A percentile compares a stretch with the other conserved stretches of the same genome.
Conservation (phyloP, 2,888 invertebrate genomes). For the Phania funesta region DNA sequence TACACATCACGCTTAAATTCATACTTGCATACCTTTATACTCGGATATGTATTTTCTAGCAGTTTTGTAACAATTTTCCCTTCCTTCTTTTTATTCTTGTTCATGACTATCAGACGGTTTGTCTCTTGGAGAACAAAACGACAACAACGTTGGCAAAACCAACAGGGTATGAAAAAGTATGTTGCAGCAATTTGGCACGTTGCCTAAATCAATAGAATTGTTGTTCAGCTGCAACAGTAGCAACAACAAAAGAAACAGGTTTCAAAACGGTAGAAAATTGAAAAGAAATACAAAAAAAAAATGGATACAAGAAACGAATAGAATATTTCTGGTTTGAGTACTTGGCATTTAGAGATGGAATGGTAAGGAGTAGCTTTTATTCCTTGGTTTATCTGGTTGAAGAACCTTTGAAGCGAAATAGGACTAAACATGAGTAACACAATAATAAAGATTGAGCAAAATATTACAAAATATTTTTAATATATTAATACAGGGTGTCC, state of each 20-base stretch:
- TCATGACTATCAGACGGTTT: neutral
- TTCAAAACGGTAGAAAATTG: slow-evolving; percentile 37
- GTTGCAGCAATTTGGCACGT: slow-evolving; percentile 69
- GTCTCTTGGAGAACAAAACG: neutral
- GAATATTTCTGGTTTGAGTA: neutral
- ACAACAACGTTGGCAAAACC: neutral
- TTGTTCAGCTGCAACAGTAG: slow-evolving; percentile 25
- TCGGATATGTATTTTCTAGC: neutral
- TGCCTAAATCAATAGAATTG: slow-evolving; percentile 71
- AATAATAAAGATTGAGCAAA: neutral
- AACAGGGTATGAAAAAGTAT: slow-evolving; percentile 37
- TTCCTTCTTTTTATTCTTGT: neutral
- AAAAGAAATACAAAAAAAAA: neutral
- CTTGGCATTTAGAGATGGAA: neutral
- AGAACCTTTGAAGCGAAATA: neutral
- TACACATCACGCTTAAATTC: slow-evolving; percentile 13
- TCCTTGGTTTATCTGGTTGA: neutral
- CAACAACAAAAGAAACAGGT: slow-evolving; percentile 15
- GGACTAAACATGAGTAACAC: neutral
- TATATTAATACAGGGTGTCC: neutral
- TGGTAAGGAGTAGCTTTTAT: neutral
- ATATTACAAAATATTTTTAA: neutral
- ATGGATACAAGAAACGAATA: neutral
- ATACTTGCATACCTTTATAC: slow-evolving; percentile 11
- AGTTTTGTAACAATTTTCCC: slow-evolving; percentile 47